Evolutionary conservation across 1,140 invertebrate genomes (phyloP).

Genomic region (Ephestia elutella): DNA sequence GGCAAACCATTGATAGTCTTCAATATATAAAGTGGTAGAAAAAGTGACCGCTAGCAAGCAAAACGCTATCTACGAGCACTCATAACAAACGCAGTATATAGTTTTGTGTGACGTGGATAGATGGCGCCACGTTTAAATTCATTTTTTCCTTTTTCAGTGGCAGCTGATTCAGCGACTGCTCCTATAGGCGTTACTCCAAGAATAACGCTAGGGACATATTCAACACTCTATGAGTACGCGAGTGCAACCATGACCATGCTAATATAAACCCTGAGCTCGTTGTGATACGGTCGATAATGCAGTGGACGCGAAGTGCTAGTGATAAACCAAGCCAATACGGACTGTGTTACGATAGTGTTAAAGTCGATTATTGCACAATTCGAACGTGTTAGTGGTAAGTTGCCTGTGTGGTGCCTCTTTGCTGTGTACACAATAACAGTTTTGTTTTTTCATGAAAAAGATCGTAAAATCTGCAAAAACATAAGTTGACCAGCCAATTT

Average conservation of each 20-base stretch:
- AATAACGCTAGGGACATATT: conserved; percentile 67
- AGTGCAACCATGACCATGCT: conserved; percentile 14
- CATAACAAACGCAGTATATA: too few relatives aligned
- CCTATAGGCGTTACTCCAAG: conserved; percentile 68
- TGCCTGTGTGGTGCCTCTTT: conserved; percentile 9
- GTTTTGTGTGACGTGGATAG: too few relatives aligned
- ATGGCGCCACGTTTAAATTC: neutral
- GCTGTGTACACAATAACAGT: neutral
- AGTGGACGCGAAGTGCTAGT: neutral
- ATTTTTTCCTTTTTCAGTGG: conserved; percentile 39
- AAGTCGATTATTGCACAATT: conserved; percentile 15
- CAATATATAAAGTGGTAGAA: too few relatives aligned
- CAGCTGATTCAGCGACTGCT: conserved; percentile 72
- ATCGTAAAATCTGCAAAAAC: too few relatives aligned
- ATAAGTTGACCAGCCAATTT: too few relatives aligned
- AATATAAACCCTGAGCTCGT: conserved; percentile 22
- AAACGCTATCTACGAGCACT: too few relatives aligned
- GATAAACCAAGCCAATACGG: conserved; percentile 6
- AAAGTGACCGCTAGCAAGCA: too few relatives aligned
- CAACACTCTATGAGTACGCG: conserved; percentile 56
- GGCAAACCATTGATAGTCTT: too few relatives aligned
- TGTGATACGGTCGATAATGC: conserved; percentile 23
- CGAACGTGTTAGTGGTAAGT: conserved; percentile 16
- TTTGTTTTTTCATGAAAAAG: too few relatives aligned
- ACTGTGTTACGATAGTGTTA: conserved; percentile 6